Percentiles rank a stretch among this genome's conserved stretches.
These are phyloP conservation scores for Pachycephala philippinensis DNA, from an alignment of 2,113 vertebrate species.

Conservation along the genomic window DNA sequence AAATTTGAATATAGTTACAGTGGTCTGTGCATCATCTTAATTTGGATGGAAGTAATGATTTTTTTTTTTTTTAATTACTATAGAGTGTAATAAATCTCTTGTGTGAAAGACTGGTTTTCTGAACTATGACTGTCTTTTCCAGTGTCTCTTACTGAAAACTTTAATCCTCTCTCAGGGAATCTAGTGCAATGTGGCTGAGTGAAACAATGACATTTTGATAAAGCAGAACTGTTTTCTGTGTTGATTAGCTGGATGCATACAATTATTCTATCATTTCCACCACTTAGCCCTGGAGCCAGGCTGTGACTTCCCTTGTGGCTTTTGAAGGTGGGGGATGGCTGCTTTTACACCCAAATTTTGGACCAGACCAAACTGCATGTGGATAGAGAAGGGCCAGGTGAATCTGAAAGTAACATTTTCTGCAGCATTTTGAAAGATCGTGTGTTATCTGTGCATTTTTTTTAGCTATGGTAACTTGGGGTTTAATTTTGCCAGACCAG, in stretches of 20 bases:
- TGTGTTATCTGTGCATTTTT: background rate
- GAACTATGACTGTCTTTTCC: background rate
- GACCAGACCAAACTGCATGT: background rate
- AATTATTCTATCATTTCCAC: background rate
- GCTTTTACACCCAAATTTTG: background rate
- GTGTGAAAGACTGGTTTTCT: background rate
- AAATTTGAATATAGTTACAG: background rate
- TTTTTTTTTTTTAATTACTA: background rate
- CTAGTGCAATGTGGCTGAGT: background rate
- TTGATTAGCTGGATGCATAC: background rate
- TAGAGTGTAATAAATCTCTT: background rate
- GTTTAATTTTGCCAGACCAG: background rate
- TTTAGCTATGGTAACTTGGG: accelerated
- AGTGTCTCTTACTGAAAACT: background rate
- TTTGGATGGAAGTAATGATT: background rate
- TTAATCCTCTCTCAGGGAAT: background rate
- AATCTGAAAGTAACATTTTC: background rate
- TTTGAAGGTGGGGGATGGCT: background rate
- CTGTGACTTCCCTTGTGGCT: background rate
- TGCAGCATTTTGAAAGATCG: background rate
- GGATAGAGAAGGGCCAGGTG: background rate
- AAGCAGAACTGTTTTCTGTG: background rate
- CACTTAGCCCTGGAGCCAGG: background rate
- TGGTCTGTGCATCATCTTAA: background rate
- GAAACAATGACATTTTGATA: background rate